Percentiles rank a stretch among this genome's conserved stretches.
Evolutionary conservation across 2,888 invertebrate genomes (phyloP).

Genomic region (Orthosia gothica): DNA sequence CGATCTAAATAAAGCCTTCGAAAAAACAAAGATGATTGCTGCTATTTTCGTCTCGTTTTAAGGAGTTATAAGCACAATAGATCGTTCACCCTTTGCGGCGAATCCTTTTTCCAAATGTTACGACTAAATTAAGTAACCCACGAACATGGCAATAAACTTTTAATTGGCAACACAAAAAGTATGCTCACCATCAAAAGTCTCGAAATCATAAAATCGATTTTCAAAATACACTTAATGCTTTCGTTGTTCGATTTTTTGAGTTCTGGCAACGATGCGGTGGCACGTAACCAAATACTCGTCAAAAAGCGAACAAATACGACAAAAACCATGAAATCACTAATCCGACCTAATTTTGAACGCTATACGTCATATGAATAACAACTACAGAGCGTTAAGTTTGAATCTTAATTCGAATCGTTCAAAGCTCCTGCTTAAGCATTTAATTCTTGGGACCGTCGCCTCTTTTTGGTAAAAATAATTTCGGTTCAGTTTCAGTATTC

Average conservation of each 20-base stretch:
- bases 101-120: slow-evolving; percentile 12
- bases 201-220: slow-evolving; percentile 28
- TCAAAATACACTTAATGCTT: slow-evolving; percentile 22
- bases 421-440: slow-evolving; percentile 67
- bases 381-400: slow-evolving; percentile 72
- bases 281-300: slow-evolving; percentile 76
- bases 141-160: slow-evolving; percentile 21
- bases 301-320: slow-evolving; percentile 65
- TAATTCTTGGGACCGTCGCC: slow-evolving; percentile 70
- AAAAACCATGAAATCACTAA: slow-evolving; percentile 85
- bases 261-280: slow-evolving; percentile 66
- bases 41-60: slow-evolving; percentile 42
- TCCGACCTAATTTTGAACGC: slow-evolving; percentile 85
- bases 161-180: slow-evolving; percentile 39
- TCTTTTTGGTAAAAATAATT: slow-evolving; percentile 42
- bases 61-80: slow-evolving; percentile 29
- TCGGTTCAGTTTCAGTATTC: not conserved
- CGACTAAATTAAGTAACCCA: slow-evolving; percentile 24
- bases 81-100: slow-evolving; percentile 31
- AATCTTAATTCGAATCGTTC: slow-evolving; percentile 75
- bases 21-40: slow-evolving; percentile 39
- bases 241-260: slow-evolving; percentile 69
- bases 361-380: slow-evolving; percentile 83
- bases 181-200: slow-evolving; percentile 4
- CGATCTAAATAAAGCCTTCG: slow-evolving; percentile 22